phyloP scores from a whole-genome alignment of 2,797 vertebrate genomes.

The Buphagus erythrorhynchus region DNA sequence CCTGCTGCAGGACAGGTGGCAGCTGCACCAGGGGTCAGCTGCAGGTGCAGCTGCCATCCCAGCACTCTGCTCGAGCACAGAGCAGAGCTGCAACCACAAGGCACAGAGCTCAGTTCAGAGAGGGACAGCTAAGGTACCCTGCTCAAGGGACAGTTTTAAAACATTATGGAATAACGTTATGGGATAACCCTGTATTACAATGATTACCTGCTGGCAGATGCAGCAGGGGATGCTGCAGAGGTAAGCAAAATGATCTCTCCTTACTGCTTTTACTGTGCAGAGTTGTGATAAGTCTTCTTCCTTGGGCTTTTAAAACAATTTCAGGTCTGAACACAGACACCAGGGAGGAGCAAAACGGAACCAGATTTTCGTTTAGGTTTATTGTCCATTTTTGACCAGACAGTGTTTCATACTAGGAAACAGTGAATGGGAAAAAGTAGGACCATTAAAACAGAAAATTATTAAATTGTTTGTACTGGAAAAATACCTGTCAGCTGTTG shows the following conservation, averaged over 20 bases:
- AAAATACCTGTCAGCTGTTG: neutral
- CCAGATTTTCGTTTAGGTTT: neutral
- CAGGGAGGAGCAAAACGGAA: neutral
- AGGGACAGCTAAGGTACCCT: fast-evolving
- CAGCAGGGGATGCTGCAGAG: neutral
- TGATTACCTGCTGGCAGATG: neutral
- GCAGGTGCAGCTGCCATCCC: neutral
- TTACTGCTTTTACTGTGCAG: neutral
- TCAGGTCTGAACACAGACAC: neutral
- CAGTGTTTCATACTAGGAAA: neutral
- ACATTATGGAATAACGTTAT: neutral
- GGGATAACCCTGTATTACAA: neutral
- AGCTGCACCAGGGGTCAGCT: neutral
- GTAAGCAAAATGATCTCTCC: neutral
- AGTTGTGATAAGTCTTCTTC: neutral
- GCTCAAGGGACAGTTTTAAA: neutral
- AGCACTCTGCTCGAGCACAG: too few relatives aligned
- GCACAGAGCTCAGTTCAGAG: neutral
- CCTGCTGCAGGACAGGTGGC: neutral
- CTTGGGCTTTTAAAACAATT: neutral
- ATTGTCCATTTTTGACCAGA: neutral
- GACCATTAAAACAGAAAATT: neutral
- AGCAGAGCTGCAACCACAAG: neutral
- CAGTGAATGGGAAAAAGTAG: neutral
- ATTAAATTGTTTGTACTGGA: neutral